Evolutionary conservation across 2,113 vertebrate species (phyloP), one percentile per base, ranked within the genome.

Genomic region (Sminthopsis crassicaudata): DNA sequence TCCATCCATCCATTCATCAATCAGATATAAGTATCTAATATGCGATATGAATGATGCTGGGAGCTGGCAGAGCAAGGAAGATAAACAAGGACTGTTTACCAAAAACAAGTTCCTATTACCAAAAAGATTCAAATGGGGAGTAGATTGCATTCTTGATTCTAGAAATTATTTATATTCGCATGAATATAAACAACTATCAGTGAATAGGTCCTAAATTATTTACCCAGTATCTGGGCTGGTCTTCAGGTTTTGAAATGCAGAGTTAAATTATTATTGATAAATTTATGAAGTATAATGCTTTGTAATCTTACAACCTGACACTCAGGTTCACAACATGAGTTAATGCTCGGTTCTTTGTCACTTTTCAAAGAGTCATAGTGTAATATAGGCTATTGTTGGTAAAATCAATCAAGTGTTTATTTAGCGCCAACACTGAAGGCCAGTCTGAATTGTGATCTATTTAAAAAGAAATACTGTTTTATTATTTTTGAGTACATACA

Each of bases 121-220:
- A 67, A 36, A 36, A 94, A 96, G 51, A 91, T 57, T 25, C 84
- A 95, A 92, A 67, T 91, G 2, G 67, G 67, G 27, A 30, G 25
- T 25, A 42, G 90, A n/a, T 8, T 16, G 46, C 30, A 50, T 48
- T 50, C 22, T 90, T 57, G 84, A 30, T 92, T 94, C 36, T 89
- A 24, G 89, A 76, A 95, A 57, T 25, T 3, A 51, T 67, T 22
- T 0, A 0, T 46, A 57, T 42, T 89, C 42, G 30, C 50, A 67
- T 55, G 36, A 84, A 84, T 42, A 84, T 36, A 84, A 84, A 19
- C n/a, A 67, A 12, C 67, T 84, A 23, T 84, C n/a, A 84, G 19
- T 23, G 19, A 42, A 84, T 42, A 42, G n/a, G n/a, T 84, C 16
- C 36, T 84, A 36, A 84, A 42, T 84, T 84, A 84, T 84, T 84